A percentile compares a stretch with the other conserved stretches of the same genome.
Conservation (phyloP, 2,113 vertebrate genomes). For the Lethenteron camtschaticum region DNA sequence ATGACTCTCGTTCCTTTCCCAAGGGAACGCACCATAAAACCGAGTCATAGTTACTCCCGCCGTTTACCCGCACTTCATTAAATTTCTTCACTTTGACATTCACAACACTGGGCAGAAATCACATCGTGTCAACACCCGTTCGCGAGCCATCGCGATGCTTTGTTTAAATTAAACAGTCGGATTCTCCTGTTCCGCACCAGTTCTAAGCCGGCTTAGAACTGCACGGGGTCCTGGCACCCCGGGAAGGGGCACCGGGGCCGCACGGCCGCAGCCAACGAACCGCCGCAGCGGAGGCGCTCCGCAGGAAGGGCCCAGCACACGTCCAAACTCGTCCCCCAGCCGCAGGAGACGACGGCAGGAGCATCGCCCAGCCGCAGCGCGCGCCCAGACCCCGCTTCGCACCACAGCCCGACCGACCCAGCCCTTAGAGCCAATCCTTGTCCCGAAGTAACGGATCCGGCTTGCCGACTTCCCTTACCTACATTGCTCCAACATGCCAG, state of each 20-base stretch:
- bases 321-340: not conserved
- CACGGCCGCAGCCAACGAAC: not conserved
- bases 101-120: not conserved
- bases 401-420: not conserved
- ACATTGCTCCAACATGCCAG: not conserved
- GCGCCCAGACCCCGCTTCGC: not conserved
- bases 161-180: not conserved
- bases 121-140: constrained; percentile 7
- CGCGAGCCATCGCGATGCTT: constrained; percentile 6
- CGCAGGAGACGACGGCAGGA: not conserved
- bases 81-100: too few relatives aligned
- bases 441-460: not conserved
- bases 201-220: constrained; percentile 3
- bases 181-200: not conserved
- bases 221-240: too few relatives aligned
- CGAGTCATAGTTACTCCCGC: too few relatives aligned
- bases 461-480: not conserved
- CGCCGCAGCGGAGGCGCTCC: not conserved
- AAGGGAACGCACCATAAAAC: too few relatives aligned
- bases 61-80: too few relatives aligned
- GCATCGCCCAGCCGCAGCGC: not conserved
- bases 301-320: not conserved
- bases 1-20: too few relatives aligned
- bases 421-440: not conserved
- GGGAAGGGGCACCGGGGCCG: not conserved